Base-by-base conservation (phyloP, 2,888 invertebrate genomes). In the Teleiodes luculella region DNA sequence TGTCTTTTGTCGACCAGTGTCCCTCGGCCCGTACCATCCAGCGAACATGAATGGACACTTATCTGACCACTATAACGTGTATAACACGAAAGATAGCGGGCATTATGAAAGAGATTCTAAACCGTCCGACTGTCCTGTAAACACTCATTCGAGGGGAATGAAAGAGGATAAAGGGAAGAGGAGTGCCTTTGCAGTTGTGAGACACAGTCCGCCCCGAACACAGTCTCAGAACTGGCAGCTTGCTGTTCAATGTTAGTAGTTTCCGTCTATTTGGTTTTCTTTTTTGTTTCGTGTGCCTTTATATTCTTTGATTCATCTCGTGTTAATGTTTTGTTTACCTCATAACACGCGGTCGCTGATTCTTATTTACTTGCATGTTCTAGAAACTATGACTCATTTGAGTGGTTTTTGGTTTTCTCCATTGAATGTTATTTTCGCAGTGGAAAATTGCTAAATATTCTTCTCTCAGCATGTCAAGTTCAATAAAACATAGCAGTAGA, bases 241-340 rank as follows among this genome's bases (percentile, higher is more conserved):
- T 77, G 86, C 92, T 70, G 92, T 92, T 72, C 92, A 92, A 79
- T 92, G 92, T 92, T 92, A 92, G 92, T 92, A 91, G 90, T 74
- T 65, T 70, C 41, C 41, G 31, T 39, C 39, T 41, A 41, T 41
- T 41, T 41, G 66, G 74, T 72, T 70, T 67, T 67, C 74, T 74
- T 72, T 65, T 67, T 66, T 69, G 56, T 66, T 24, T 24, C 24
- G 24, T 24, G 24, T 24, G n/a, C 10, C 33, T 33, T 33, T 52
- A 53, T 36, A 43, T 55, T 51, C 28, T 33, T 41, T 58, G 45
- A 48, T 39, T 14, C 39, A 13, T 43, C 7, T 11, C 39, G 16
- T 11, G 33, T 3, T 33, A 33, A 33, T 30, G 30, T 3, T 13
- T 50, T 24, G 24, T 24, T 24, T 24, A n/a, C n/a, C n/a, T n/a